Evolutionary conservation across 1,140 invertebrate species (phyloP), one percentile per base, ranked within the genome.

Genomic region (Lucilia sericata): DNA sequence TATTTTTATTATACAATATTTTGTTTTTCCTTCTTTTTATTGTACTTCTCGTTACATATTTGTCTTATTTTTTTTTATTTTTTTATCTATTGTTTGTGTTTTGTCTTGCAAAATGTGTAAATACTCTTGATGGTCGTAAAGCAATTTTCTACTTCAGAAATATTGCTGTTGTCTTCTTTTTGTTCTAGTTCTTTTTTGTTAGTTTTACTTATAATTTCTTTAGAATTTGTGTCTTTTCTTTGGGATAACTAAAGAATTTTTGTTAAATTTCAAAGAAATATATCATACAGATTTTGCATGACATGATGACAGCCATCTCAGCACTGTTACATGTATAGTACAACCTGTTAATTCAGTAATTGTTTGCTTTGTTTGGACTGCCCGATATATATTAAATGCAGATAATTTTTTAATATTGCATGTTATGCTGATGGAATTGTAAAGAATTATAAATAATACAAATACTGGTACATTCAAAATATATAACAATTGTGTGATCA

Each of bases 71-170:
- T 34, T 76, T 17, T 36, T 76, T 14, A 42, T 2, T 36, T 76
- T 51, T 80, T 25, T 80, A 36, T 80, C 36, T 80, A 13, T 25
- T 51, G 42, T 80, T 30, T 51, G 19, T 80, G n/a, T 30, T 49
- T 49, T 49, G 36, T 49, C 76, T 80, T 19, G 76, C 42, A 80
- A 80, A 25, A 25, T 51, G 76, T 21, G 42, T 80, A 49, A 80
- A 80, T 80, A 51, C 76, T 21, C 76, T 21, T 25, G 76, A 80
- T 80, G 21, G 76, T 49, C 76, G 42, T 80, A 80, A 80, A 51
- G 21, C 47, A 80, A 80, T 80, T 80, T 80, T 80, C 76, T 80
- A 80, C 76, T 49, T 49, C 76, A 80, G 47, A 80, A 49, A 14
- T 42, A 80, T 42, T 78, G 34, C 36, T 80, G 30, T 80, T 49